A percentile compares a stretch with the other conserved stretches of the same genome.
These are phyloP conservation scores for Euproctis similis DNA, from an alignment of 2,888 invertebrate genomes.

Conservation along the genomic window DNA sequence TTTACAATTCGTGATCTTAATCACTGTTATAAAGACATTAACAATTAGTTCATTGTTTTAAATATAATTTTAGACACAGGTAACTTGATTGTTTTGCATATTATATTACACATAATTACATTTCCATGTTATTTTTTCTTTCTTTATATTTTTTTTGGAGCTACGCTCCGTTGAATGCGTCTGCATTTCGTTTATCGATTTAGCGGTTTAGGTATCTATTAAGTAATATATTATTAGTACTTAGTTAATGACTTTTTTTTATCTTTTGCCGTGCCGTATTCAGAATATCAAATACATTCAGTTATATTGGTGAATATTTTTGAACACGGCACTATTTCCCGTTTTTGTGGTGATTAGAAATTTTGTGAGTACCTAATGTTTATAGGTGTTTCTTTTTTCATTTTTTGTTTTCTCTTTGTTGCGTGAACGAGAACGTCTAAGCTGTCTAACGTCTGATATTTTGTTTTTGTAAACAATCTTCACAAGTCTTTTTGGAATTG, in stretches of 20 bases:
- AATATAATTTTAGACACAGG: conserved; percentile 57
- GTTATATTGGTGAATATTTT: conserved; percentile 24
- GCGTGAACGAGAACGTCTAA: conserved; percentile 8
- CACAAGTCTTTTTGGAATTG: no score
- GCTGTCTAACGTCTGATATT: no score
- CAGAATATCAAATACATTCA: conserved; percentile 14
- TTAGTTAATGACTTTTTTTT: conserved; percentile 48
- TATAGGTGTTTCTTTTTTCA: conserved; percentile 24
- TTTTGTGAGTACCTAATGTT: conserved; percentile 36
- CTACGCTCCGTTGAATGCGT: conserved; percentile 42
- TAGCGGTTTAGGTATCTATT: conserved; percentile 56
- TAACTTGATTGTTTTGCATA: conserved; percentile 31
- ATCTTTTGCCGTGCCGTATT: conserved; percentile 49
- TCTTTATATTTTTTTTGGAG: conserved; percentile 35
- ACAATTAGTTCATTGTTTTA: conserved; percentile 51
- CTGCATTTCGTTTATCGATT: conserved; percentile 49
- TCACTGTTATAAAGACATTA: conserved; percentile 75
- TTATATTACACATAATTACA: conserved; percentile 36
- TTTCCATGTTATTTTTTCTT: conserved; percentile 48
- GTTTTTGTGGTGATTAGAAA: conserved; percentile 38
- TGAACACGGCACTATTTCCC: conserved; percentile 47
- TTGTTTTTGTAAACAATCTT: no score
- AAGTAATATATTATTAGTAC: conserved; percentile 64
- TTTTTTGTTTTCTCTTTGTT: conserved; percentile 21
- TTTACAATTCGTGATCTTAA: conserved; percentile 65